phyloP scores from a whole-genome alignment of 2,888 invertebrate genomes.

The Papilio protenor region DNA sequence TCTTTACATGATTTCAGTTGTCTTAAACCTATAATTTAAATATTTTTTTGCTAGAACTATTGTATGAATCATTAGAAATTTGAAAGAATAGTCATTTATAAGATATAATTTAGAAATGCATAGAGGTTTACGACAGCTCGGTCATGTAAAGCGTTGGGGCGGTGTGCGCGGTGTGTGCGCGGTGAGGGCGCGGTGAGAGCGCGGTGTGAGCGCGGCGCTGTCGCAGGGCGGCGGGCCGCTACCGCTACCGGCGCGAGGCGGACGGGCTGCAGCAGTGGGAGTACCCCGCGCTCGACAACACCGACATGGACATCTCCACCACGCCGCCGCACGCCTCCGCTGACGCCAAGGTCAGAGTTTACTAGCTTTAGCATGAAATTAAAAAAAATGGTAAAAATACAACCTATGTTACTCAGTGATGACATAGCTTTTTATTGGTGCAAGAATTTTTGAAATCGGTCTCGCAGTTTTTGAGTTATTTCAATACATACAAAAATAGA shows the following conservation, averaged over 20 bases:
- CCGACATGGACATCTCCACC: conserved; percentile 82
- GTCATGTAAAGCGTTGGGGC: conserved; percentile 53
- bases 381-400: too few relatives aligned
- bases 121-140: conserved; percentile 44
- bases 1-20: conserved; percentile 55
- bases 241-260: conserved; percentile 84
- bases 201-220: conserved; percentile 50
- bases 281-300: conserved; percentile 77
- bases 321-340: conserved; percentile 75
- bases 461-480: too few relatives aligned
- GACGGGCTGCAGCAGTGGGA: conserved; percentile 86
- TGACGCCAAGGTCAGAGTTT: conserved; percentile 54
- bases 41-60: not conserved
- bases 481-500: too few relatives aligned
- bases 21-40: conserved; percentile 45
- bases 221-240: conserved; percentile 85
- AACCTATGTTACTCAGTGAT: too few relatives aligned
- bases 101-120: too few relatives aligned
- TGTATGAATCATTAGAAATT: not conserved
- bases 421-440: too few relatives aligned
- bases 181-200: conserved; percentile 47
- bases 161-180: conserved; percentile 29
- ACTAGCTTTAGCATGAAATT: too few relatives aligned
- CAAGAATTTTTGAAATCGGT: too few relatives aligned
- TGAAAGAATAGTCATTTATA: too few relatives aligned